Conservation (phyloP, 2,888 invertebrate genomes). For the Nemapogon koenigi region DNA sequence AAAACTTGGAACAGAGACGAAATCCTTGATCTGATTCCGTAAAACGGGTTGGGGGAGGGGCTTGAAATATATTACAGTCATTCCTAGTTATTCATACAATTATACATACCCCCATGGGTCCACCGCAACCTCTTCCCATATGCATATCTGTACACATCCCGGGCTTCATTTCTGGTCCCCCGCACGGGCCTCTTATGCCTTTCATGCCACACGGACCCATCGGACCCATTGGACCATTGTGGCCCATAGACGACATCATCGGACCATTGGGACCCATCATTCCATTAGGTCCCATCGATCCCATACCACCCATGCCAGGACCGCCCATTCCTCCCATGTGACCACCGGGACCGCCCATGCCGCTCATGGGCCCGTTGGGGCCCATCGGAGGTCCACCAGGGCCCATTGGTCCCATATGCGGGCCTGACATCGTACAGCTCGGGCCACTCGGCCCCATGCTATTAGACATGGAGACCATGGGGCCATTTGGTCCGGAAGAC, state of each 20-base stretch:
- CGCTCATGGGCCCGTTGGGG: conserved; percentile 28
- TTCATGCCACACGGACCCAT: conserved; percentile 62
- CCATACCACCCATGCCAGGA: conserved; percentile 38
- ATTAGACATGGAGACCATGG: conserved; percentile 54
- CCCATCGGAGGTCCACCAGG: conserved; percentile 46
- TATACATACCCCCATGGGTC: conserved; percentile 56
- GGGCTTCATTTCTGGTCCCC: conserved; percentile 57
- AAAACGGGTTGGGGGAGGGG: too few relatives aligned
- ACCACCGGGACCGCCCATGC: conserved; percentile 30
- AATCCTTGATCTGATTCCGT: too few relatives aligned
- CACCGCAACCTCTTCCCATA: conserved; percentile 58
- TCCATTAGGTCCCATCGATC: conserved; percentile 43
- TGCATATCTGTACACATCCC: conserved; percentile 61
- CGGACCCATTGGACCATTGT: conserved; percentile 57
- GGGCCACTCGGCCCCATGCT: conserved; percentile 46
- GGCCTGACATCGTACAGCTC: conserved; percentile 54
- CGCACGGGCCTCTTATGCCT: conserved; percentile 51
- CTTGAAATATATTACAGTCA: too few relatives aligned
- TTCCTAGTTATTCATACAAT: too few relatives aligned
- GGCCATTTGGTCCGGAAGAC: conserved; percentile 48
- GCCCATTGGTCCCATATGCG: conserved; percentile 44
- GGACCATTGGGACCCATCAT: conserved; percentile 53
- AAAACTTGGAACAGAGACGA: too few relatives aligned
- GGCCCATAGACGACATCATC: conserved; percentile 52
- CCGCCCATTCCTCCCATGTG: conserved; percentile 30